Base-by-base conservation (phyloP, 2,888 invertebrate species). In the Chalcis sispes region DNA sequence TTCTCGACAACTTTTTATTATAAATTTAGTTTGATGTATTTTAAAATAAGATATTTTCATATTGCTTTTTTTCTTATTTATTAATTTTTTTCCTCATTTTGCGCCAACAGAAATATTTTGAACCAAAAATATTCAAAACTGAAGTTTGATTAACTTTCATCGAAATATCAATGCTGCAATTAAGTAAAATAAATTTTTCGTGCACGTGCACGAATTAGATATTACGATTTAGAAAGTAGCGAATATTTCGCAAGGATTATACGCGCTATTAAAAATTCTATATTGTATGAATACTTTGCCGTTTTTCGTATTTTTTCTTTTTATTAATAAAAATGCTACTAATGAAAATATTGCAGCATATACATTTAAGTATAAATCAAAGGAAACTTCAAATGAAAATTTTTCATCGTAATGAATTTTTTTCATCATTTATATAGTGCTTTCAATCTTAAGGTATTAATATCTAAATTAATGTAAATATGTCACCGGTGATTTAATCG, bases 181-280 rank as follows among this genome's bases (percentile, higher is more conserved):
- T 42, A 2, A 7, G 10, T 7, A 36, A 42, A 13, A 42, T 13
- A 42, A 42, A 42, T 42, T 13, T 23, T 20, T 15, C 27, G 10
- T 32, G 27, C 23, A 25, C 15, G 3, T 25, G 42, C 42, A 20
- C 15, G 25, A 20, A 46, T 42, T 46, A 29, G 46, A 67, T 23
- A 29, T 46, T 46, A 29, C n/a, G 46, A 20, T 58, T 67, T 67
- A 23, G 46, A 67, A 67, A 67, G 56, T 46, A n/a, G 29, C 25
- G 5, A 36, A 15, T 36, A 52, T 65, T 36, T 52, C n/a, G 54
- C 66, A 40, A 54, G 18, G 23, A 10, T 66, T 20, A n/a, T n/a
- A 29, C 42, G 2, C 13, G n/a, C 7, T 56, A 25, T 18, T 42
- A 13, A 42, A 42, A 42, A 42, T n/a, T 13, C 42, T 42, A 42